Evolutionary conservation across 1,140 invertebrate species (phyloP), one percentile per base, ranked within the genome.

Genomic region (Zaprionus gabonicus): DNA sequence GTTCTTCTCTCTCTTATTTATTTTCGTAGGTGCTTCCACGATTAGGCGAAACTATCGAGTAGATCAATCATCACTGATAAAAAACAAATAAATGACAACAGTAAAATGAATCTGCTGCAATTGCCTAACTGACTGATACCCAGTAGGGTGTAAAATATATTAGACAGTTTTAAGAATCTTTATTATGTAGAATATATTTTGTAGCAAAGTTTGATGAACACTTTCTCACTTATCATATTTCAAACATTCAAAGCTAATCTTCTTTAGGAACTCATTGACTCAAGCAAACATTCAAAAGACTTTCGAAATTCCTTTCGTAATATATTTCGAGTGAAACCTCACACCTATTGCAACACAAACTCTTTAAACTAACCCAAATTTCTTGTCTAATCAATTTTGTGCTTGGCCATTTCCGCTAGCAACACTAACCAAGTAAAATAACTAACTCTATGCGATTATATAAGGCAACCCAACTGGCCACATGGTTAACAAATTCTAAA

Each of bases 351-450:
- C 34, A 70, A 41, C 51, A 64, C 17, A n/a, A 23, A 10, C 36
- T 56, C 53, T 34, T 44, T 51, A 64, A 36, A 65, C 75, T 82
- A 82, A 88, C 83, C 80, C 51, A 70, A 64, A 72, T 81, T 81
- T 76, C 69, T 81, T 79, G 81, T 76, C 81, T 88, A 81, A 90
- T 88, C 85, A 64, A 56, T 69, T 69, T 58, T 31, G 62, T 59
- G 63, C 41, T 60, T 51, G 38, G 41, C 71, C 51, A 81, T 88
- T 88, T 88, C 84, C 84, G 85, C 66, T 69, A 49, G 57, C 25
- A 56, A 56, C 56, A 63, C 31, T 27, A n/a, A 58, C 53, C 60
- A 31, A 38, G n/a, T 17, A 73, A 62, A 71, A 53, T 66, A 66
- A 71, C 58, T 66, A 66, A 60, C 27, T 60, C 51, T 51, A 15